Evolutionary conservation across 2,888 invertebrate species (phyloP), one percentile per base, ranked within the genome.

Genomic region (Yponomeuta evonymella): DNA sequence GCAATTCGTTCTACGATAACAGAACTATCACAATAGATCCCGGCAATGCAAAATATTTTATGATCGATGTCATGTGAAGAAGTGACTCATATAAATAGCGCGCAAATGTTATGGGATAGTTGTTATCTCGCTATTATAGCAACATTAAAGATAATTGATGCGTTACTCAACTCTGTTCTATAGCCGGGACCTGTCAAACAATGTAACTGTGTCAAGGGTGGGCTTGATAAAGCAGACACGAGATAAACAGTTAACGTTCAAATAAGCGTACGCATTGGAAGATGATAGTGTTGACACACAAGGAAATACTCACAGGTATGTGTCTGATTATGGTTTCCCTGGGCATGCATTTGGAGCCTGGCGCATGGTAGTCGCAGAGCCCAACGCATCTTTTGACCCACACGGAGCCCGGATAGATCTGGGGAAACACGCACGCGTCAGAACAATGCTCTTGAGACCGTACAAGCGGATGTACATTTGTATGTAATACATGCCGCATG

Each of bases 351-450:
- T 79, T 77, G 71, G 85, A 82, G 70, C 85, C 87, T 9, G 69
- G 66, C 10, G 51, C 33, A 63, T 83, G 84, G 74, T 81, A 85
- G 78, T 87, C 87, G 79, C 91, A 91, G 70, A 90, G 83, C 10
- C 91, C 91, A 70, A 88, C 86, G 76, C 91, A 92, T 12, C 88
- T 81, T 75, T 90, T 90, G 71, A 91, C 88, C 91, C 91, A 92
- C 73, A 90, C 88, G 6, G 88, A 85, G 66, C 87, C 83, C 4
- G 91, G 91, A 72, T 79, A 87, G 74, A 91, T 83, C 91, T 92
- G 87, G 83, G 84, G 83, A 87, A 85, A 83, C 73, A 83, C 81
- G 73, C 71, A 48, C 72, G 71, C 72, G 72, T 75, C 72, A 75
- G 73, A 43, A 68, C 64, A 67, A 64, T 64, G 64, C 71, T 48